Base-by-base conservation (phyloP, 92 coral and sea anemone species). In the Porites divaricata region DNA sequence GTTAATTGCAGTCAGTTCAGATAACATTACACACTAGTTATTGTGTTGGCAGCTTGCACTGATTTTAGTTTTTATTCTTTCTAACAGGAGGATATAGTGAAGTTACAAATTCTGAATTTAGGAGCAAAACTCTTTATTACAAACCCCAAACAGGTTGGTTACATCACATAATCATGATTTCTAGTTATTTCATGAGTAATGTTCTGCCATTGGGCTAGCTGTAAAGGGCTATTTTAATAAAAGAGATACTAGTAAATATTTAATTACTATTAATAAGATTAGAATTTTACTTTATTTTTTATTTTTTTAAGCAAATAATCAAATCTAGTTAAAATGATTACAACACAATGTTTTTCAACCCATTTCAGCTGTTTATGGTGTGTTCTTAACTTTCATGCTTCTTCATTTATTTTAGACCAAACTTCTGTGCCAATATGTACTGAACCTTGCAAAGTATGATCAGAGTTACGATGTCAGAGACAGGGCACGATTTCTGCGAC, bases 11-110 rank as follows among this genome's bases (percentile, higher is more conserved):
- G 45, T 4, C 45, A 35, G 7, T 35, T 35, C 45, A 35, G 14
- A 0, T 12, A 54, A 3, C 9, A 1, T 54, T 54, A 11, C 59
- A 54, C 59, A 9, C 2, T 15, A 2, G 13, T 54, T 11, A 13
- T 8, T 4, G 10, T 4, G 45, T 35, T 35, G 45, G 45, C 4
- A 35, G 45, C 4, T 35, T 35, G 45, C 45, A 35, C 6, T 35
- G 45, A 35, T 35, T 4, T 35, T 35, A 35, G 6, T 35, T 35
- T 14, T 13, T 75, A 15, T 74, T 84, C 58, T 28, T 65, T 51
- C 35, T n/a, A 20, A 53, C 91, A 97, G 99, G 99, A 97, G 79
- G 99, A 97, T 63, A 97, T 97, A 76, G 99, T 97, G 56, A 97
- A 97, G 84, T 86, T 97, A 63, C 99, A 97, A 82, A 93, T 97